These are phyloP conservation scores for Iselma pallidipennis DNA, from an alignment of 2,888 invertebrate genomes.

Conservation along the genomic window DNA sequence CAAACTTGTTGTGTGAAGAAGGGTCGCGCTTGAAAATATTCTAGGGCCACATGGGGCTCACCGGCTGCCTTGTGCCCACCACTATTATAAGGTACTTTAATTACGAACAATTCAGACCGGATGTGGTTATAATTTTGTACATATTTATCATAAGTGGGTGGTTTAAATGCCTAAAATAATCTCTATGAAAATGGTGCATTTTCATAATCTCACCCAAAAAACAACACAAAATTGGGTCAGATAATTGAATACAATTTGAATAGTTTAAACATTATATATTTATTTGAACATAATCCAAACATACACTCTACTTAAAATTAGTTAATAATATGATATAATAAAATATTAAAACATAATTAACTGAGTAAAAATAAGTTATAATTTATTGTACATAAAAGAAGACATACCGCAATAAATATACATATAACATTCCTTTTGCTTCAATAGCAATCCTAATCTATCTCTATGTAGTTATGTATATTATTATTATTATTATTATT, in stretches of 20 bases:
- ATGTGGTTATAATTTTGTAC: background rate
- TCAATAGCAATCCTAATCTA: conserved; percentile 28
- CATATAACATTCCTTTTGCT: conserved; percentile 42
- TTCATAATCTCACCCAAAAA: no score
- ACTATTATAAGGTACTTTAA: no score
- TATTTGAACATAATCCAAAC: conserved; percentile 45
- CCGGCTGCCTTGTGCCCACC: no score
- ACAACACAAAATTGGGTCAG: conserved; percentile 1
- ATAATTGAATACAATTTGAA: background rate
- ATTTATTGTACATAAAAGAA: conserved; percentile 37
- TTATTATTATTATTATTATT: no score
- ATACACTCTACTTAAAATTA: conserved; percentile 43
- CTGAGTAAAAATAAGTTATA: conserved; percentile 45
- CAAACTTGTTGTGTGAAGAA: no score
- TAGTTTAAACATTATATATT: conserved; percentile 10
- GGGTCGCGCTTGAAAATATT: no score
- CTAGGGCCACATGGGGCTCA: no score
- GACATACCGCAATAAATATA: conserved; percentile 27
- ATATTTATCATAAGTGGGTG: background rate
- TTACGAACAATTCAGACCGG: background rate
- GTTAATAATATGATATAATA: conserved; percentile 41
- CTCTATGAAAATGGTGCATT: no score
- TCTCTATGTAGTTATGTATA: no score
- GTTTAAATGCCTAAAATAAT: no score
- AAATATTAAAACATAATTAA: conserved; percentile 48